Evolutionary conservation across 2,888 invertebrate genomes (phyloP), one percentile per base, ranked within the genome.

Genomic region (Dolichomitus sp.): DNA sequence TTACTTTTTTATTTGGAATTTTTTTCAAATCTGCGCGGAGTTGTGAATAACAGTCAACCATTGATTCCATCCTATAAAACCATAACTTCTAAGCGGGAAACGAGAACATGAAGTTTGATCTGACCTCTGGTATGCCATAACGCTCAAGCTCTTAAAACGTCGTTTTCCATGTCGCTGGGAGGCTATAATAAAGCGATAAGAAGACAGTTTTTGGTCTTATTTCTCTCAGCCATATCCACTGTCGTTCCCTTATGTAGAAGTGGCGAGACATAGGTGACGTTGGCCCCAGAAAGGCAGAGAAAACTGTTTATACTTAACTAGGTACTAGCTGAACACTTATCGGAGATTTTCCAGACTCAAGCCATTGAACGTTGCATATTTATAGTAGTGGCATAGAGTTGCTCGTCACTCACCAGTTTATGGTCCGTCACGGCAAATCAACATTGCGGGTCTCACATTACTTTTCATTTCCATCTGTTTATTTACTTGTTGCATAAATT

Each of bases 171-270:
- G 59, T 37, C 37, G n/a, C 37, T 33, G 7, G 17, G 37, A 33
- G 17, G 59, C 59, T 37, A 37, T 59, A 59, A 59, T 59, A 59
- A 59, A 59, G 37, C 59, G 59, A 59, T 59, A 59, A 59, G 59
- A 59, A n/a, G 37, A 59, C 37, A 59, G n/a, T 33, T 37, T 37
- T 59, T 33, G 37, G 59, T n/a, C n/a, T 59, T 14, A 1, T 17
- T 14, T 59, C 59, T 59, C 37, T 33, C 17, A 4, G 17, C 17
- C n/a, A 61, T 37, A 37, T 17, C 37, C 61, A 37, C 61, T 61
- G 19, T 17, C 37, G 61, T 19, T 19, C 19, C 17, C 37, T 11
- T 19, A 61, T 19, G 61, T 40, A 61, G 7, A 61, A 61, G 61
- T 40, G 40, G 2, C 37, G 37, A 19, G 37, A 37, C 37, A 17